Percentiles rank a stretch among this genome's conserved stretches.
Conservation (phyloP, 2,888 invertebrate species). For the Brachyptera putata region DNA sequence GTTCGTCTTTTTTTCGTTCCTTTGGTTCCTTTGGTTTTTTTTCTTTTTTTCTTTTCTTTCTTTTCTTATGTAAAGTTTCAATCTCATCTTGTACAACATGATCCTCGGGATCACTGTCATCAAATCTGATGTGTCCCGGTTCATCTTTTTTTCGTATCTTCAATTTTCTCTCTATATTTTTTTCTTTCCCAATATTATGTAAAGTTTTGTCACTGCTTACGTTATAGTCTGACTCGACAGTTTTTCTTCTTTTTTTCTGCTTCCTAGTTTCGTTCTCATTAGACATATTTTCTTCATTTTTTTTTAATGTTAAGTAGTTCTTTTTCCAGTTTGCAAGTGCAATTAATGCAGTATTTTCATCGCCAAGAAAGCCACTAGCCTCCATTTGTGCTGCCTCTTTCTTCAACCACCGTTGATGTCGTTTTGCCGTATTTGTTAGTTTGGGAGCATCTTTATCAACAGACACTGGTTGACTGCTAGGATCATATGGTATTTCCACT, state of each 20-base stretch:
- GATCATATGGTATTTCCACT: neutral
- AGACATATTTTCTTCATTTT: neutral
- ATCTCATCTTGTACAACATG: neutral
- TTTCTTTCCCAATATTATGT: too few species aligned
- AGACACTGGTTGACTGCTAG: neutral
- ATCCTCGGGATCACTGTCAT: too few species aligned
- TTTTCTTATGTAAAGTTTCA: neutral
- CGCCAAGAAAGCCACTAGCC: neutral
- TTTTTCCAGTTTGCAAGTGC: neutral
- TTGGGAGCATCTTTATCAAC: neutral
- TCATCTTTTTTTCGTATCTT: neutral
- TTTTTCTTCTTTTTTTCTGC: neutral
- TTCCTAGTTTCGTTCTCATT: conserved; percentile 2
- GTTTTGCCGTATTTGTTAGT: neutral
- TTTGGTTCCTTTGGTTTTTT: too few species aligned
- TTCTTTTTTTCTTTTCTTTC: too few species aligned
- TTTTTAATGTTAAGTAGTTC: neutral
- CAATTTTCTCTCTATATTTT: neutral
- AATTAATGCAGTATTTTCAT: neutral
- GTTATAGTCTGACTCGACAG: neutral
- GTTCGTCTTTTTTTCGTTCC: neutral
- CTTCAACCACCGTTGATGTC: neutral
- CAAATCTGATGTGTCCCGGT: neutral
- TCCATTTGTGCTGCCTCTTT: neutral
- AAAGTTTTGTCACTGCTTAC: neutral